Evolutionary conservation across 2,113 vertebrate genomes (phyloP), one percentile per base, ranked within the genome.

Genomic region (Oenanthe melanoleuca): DNA sequence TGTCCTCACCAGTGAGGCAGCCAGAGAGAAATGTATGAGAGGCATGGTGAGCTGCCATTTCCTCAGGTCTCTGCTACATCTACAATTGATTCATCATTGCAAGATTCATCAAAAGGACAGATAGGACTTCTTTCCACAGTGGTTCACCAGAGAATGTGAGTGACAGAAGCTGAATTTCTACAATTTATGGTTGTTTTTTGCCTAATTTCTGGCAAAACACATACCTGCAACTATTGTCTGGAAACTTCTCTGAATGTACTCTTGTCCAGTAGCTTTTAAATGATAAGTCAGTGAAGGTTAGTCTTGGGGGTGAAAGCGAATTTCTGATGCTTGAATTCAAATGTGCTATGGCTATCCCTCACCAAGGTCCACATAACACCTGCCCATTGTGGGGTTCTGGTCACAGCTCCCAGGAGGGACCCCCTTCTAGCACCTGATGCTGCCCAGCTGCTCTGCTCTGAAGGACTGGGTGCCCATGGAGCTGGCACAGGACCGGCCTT

Each of bases 301-400:
- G 26, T 40, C 40, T 31, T 52, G 0, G 24, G 44, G 28, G 22
- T 40, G 31, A 64, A 89, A 65, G n/a, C 55, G 82, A 15, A n/a
- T 64, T 64, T 72, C 50, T 85, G 26, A 37, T 5, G 70, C 67
- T 33, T n/a, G 37, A 31, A 12, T 65, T 80, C 61, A 74, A 72
- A 86, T 7, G 3, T 33, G 45, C 31, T n/a, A 42, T 1, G 2
- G 23, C 40, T 72, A 64, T 33, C 29, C 50, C 15, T 12, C 29
- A 56, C 8, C 64, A 74, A 50, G 25, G 22, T 18, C 37, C 56
- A 59, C 12, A 22, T 5, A 7, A 40, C 13, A 28, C 38, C 20
- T 2, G 8, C 49, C 19, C 1, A 0, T 47, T n/a, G 55, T 0
- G 0, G 12, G 33, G 31, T 17, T 57, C 38, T 5, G 6, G 25